Conservation (phyloP, 2,888 invertebrate species). For the Salticus scenicus region DNA sequence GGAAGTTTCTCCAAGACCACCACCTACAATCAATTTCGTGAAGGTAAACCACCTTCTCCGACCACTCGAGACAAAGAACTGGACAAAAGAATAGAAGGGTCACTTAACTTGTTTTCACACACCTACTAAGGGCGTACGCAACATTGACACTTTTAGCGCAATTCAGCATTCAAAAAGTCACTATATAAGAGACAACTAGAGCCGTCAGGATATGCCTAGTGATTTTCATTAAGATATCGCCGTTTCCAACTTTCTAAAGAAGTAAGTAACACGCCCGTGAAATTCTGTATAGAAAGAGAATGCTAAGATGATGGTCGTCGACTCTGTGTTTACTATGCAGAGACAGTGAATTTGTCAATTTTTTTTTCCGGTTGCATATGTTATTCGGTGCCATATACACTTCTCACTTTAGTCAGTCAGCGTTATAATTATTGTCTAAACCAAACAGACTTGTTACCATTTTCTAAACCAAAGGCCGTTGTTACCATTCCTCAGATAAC, state of each 20-base stretch:
- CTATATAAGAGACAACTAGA: neutral
- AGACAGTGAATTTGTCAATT: too few relatives aligned
- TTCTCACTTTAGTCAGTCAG: too few relatives aligned
- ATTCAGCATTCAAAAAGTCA: neutral
- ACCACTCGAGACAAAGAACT: slow-evolving; percentile 17
- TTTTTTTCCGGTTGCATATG: too few relatives aligned
- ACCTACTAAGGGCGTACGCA: slow-evolving; percentile 10
- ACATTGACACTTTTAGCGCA: neutral
- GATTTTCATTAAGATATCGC: slow-evolving; percentile 1
- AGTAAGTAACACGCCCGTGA: neutral
- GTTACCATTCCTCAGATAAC: too few relatives aligned
- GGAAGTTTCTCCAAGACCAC: neutral
- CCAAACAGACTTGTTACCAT: too few relatives aligned
- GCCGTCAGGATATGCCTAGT: neutral
- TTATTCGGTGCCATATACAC: too few relatives aligned
- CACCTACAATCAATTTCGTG: slow-evolving; percentile 8
- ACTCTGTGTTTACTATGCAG: too few relatives aligned
- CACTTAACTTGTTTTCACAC: slow-evolving; percentile 13
- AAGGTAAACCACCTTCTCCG: slow-evolving; percentile 14
- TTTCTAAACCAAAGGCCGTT: too few relatives aligned
- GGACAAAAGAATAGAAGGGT: slow-evolving; percentile 8
- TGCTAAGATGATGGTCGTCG: too few relatives aligned
- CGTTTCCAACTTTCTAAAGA: too few relatives aligned
- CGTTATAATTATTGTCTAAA: too few relatives aligned
- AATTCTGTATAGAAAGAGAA: neutral